phyloP scores from a whole-genome alignment of 1,140 invertebrate species.

The Branchinecta lynchi region DNA sequence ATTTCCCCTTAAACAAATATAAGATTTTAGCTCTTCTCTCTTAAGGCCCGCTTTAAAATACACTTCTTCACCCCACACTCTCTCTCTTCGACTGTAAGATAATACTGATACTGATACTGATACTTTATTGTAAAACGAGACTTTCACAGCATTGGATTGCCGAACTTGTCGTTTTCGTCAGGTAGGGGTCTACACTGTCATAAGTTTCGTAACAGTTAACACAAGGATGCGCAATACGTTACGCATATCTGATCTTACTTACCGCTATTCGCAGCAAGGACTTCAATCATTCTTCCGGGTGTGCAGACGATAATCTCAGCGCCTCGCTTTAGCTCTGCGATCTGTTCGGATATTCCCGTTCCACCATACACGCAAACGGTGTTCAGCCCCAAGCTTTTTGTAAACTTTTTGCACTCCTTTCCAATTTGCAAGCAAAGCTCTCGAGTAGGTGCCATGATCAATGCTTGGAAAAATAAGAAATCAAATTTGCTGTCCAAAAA shows the following conservation, averaged over 20 bases:
- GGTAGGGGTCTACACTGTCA: too few species aligned
- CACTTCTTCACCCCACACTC: too few species aligned
- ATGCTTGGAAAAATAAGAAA: slow-evolving; percentile 32
- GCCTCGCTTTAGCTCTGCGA: slow-evolving; percentile 92
- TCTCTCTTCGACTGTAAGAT: too few species aligned
- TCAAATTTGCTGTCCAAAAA: background rate
- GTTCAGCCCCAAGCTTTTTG: slow-evolving; percentile 64
- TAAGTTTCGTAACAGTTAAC: too few species aligned
- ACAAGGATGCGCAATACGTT: too few species aligned
- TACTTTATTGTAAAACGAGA: too few species aligned
- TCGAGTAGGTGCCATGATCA: slow-evolving; percentile 96
- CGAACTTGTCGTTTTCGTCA: too few species aligned
- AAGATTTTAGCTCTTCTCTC: too few species aligned
- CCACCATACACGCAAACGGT: slow-evolving; percentile 97
- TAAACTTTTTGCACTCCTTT: slow-evolving; percentile 91
- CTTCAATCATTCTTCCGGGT: slow-evolving; percentile 98
- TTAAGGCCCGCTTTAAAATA: too few species aligned
- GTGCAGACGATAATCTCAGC: slow-evolving; percentile 99
- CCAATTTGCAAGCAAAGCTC: slow-evolving; percentile 99
- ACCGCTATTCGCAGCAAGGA: slow-evolving; percentile 95
- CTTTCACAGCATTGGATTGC: too few species aligned
- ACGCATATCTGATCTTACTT: slow-evolving; percentile 20
- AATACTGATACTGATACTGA: too few species aligned
- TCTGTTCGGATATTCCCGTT: slow-evolving; percentile 91
- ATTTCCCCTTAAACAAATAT: too few species aligned